Conservation (phyloP, 1,140 invertebrate species). For the Hylaeus anthracinus region DNA sequence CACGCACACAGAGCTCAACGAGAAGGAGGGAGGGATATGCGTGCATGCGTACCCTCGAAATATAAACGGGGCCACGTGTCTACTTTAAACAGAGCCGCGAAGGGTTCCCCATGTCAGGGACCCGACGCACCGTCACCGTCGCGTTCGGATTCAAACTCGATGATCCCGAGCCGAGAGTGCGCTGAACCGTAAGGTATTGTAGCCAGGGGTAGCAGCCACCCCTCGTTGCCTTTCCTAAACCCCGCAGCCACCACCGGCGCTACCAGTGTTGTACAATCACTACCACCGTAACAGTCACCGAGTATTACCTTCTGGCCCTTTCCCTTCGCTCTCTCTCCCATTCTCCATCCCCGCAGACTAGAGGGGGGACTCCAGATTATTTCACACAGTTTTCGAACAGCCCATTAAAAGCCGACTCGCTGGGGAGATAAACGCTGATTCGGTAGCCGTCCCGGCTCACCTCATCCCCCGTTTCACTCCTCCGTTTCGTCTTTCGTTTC, state of each 20-base stretch:
- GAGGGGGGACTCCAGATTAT: constrained; percentile 68
- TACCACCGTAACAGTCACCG: constrained; percentile 32
- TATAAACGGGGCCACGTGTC: constrained; percentile 78
- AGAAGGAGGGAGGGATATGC: background rate
- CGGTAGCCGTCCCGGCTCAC: constrained; percentile 48
- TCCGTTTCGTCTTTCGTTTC: constrained; percentile 18
- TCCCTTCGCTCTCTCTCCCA: background rate
- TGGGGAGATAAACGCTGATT: constrained; percentile 78
- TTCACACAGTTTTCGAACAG: constrained; percentile 78
- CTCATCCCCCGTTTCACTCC: constrained; percentile 36
- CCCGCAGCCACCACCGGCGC: constrained; percentile 34
- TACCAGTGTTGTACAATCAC: constrained; percentile 27
- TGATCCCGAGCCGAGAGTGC: constrained; percentile 72
- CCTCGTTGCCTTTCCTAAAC: constrained; percentile 63
- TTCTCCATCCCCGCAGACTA: background rate
- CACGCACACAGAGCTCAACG: background rate
- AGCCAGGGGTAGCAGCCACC: constrained; percentile 62
- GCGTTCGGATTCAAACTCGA: constrained; percentile 70
- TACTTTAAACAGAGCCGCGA: constrained; percentile 74
- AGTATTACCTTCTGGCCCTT: constrained; percentile 25
- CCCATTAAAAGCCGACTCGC: constrained; percentile 76
- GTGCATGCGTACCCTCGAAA: constrained; percentile 53
- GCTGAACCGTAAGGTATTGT: constrained; percentile 76
- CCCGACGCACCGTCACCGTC: constrained; percentile 23
- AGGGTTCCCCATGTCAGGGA: constrained; percentile 35